Conservation (phyloP, 2,113 vertebrate genomes). For the Equus quagga region DNA sequence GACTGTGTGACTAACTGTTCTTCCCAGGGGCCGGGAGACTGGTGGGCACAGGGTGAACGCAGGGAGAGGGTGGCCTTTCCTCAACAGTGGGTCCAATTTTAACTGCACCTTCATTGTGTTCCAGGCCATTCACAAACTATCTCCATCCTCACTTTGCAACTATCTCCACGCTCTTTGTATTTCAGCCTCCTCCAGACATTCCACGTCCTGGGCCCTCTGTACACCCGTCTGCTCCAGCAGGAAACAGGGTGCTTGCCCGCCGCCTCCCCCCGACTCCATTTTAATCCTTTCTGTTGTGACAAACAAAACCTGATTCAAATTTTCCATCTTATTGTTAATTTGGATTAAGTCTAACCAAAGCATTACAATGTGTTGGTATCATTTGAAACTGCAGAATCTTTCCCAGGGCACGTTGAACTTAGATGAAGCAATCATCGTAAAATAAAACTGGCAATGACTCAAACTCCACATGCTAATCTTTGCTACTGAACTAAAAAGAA, state of each 20-base stretch:
- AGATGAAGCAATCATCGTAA: background rate
- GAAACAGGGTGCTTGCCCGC: background rate
- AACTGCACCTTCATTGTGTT: background rate
- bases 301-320: background rate
- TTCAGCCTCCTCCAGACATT: background rate
- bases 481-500: background rate
- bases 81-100: background rate
- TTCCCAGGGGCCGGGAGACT: background rate
- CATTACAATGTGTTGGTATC: background rate
- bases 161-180: background rate
- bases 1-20: too few relatives aligned
- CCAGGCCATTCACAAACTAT: background rate
- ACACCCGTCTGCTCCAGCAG: background rate
- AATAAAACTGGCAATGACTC: background rate
- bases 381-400: background rate
- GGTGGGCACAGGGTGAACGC: background rate
- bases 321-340: background rate
- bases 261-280: background rate
- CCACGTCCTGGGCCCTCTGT: background rate
- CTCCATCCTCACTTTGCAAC: background rate
- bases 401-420: background rate
- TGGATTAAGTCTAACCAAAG: background rate
- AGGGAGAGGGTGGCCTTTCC: background rate
- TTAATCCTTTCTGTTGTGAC: conserved; percentile 21
- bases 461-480: background rate